A percentile compares a stretch with the other conserved stretches of the same genome.
phyloP scores from a whole-genome alignment of 64 coral and sea anemone genomes.

The Porites lutea region DNA sequence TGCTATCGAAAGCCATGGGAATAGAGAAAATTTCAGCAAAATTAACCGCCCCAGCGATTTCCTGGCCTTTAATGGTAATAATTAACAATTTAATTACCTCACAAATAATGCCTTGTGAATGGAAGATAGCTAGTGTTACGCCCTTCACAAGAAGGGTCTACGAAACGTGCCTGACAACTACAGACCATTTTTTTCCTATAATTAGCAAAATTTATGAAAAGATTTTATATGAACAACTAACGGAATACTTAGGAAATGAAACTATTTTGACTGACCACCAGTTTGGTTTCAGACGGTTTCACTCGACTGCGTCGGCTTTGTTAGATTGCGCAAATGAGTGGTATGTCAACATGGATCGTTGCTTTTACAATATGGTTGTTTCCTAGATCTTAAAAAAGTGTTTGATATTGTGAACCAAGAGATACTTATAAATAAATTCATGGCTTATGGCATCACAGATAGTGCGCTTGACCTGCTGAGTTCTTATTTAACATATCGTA shows the following conservation, averaged over 20 bases:
- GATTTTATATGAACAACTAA: slow-evolving; percentile 21
- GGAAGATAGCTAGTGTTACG: no score
- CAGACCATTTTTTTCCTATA: background rate
- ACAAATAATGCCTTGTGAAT: no score
- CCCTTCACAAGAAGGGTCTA: no score
- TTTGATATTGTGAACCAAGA: slow-evolving; percentile 37
- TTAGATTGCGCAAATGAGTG: slow-evolving; percentile 20
- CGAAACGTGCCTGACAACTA: no score
- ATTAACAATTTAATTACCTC: no score
- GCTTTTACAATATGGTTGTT: slow-evolving; percentile 32
- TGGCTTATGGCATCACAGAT: background rate
- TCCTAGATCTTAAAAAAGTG: slow-evolving; percentile 40
- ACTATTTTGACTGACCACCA: background rate
- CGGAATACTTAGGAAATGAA: background rate
- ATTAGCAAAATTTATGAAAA: background rate
- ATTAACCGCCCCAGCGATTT: no score
- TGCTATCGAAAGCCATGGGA: no score
- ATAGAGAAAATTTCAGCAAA: no score
- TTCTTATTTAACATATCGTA: slow-evolving; percentile 17
- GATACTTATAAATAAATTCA: background rate
- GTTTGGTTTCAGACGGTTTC: slow-evolving; percentile 26
- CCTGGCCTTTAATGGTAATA: no score
- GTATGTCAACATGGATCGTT: slow-evolving; percentile 29
- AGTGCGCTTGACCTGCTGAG: background rate
- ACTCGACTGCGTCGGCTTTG: slow-evolving; percentile 21